Percentiles rank a stretch among this genome's conserved stretches.
These are phyloP conservation scores for Trinorchestia longiramus DNA, from an alignment of 1,140 invertebrate genomes.

Conservation along the genomic window DNA sequence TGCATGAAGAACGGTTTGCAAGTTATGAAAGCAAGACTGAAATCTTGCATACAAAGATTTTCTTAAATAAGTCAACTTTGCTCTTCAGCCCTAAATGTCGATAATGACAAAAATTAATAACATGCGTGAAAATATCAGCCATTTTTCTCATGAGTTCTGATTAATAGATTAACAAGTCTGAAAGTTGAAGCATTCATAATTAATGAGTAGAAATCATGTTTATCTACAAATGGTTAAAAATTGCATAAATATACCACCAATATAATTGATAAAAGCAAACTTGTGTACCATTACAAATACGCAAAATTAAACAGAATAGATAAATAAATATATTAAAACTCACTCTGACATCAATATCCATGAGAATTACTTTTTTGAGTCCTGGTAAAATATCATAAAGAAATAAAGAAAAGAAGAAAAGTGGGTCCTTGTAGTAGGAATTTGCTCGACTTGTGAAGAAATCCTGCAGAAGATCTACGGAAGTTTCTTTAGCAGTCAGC, in stretches of 20 bases:
- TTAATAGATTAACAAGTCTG: too few species aligned
- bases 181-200: too few species aligned
- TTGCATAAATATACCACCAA: too few species aligned
- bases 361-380: constrained; percentile 78
- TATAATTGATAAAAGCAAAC: too few species aligned
- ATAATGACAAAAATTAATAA: too few species aligned
- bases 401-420: constrained; percentile 85
- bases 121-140: too few species aligned
- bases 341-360: constrained; percentile 86
- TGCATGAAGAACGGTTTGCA: not conserved
- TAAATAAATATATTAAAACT: constrained; percentile 67
- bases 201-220: too few species aligned
- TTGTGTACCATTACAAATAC: too few species aligned
- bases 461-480: constrained; percentile 79
- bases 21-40: not conserved
- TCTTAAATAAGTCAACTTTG: not conserved
- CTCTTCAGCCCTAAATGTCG: too few species aligned
- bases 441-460: constrained; percentile 83
- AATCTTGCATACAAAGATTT: not conserved
- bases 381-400: constrained; percentile 78
- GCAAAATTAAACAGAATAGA: not conserved
- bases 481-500: constrained; percentile 75
- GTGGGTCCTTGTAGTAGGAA: constrained; percentile 84
- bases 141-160: too few species aligned
- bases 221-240: too few species aligned